Conservation (phyloP, 2,797 vertebrate genomes). For the Hemibagrus guttatus region DNA sequence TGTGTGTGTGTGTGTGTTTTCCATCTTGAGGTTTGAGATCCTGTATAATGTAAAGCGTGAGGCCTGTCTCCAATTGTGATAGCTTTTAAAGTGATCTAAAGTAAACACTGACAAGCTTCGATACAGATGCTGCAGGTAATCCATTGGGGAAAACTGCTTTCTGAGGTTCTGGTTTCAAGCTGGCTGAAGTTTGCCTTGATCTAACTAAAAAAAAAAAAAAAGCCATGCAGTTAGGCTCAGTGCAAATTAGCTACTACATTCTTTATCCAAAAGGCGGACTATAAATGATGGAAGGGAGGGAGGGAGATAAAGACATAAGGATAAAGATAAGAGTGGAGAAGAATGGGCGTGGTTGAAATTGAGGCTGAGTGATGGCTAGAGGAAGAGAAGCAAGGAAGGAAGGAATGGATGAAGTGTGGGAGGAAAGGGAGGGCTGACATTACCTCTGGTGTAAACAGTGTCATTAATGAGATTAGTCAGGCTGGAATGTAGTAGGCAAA, state of each 20-base stretch:
- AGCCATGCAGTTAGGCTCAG: not conserved
- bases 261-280: not conserved
- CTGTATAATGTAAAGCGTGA: constrained; percentile 10
- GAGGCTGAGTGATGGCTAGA: constrained; percentile 7
- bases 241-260: not conserved
- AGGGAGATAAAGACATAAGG: not conserved
- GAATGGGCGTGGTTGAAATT: not conserved
- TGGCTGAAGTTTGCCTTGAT: not conserved
- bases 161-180: not conserved
- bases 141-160: not conserved
- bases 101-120: constrained; percentile 3
- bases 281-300: constrained; percentile 2
- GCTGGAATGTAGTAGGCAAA: constrained; percentile 34
- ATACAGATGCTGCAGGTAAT: not conserved
- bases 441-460: constrained; percentile 50
- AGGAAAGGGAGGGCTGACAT: constrained; percentile 36
- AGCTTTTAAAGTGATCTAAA: constrained; percentile 17
- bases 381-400: constrained; percentile 30
- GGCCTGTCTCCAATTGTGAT: not conserved
- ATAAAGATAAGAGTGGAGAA: not conserved
- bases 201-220: not conserved
- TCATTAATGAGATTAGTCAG: constrained; percentile 51
- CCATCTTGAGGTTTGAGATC: not conserved
- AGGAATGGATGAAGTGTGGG: constrained; percentile 39
- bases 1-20: constrained; percentile 35